Conservation (phyloP, 2,797 vertebrate genomes). For the Onychomys leucogaster region DNA sequence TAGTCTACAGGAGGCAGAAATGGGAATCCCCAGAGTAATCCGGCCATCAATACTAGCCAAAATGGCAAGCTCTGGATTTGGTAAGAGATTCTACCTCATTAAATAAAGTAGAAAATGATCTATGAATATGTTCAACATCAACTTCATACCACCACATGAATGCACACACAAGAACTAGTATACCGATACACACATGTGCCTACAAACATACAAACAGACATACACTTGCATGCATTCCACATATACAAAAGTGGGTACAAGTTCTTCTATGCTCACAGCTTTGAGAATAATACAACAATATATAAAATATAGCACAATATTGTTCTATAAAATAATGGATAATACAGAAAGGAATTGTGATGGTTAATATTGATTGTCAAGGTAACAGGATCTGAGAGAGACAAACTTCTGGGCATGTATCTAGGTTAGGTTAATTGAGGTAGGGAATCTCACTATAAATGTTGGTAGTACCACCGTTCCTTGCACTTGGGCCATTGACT, state of each 20-base stretch:
- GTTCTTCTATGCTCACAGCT: background rate
- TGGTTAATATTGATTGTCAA: background rate
- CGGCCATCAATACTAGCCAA: background rate
- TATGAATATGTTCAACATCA: background rate
- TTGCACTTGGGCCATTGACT: background rate
- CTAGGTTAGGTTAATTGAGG: background rate
- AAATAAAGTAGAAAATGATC: background rate
- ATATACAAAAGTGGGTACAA: background rate
- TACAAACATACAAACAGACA: background rate
- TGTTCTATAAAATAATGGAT: slow-evolving; percentile 23
- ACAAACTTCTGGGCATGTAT: background rate
- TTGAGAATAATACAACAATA: slow-evolving; percentile 8
- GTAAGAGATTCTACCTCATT: background rate
- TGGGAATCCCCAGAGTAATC: background rate
- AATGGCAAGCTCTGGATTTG: background rate
- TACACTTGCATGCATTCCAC: background rate
- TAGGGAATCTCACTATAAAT: background rate
- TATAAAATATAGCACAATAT: slow-evolving; percentile 33
- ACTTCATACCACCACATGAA: too few relatives aligned
- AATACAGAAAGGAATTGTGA: background rate
- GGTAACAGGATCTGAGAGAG: background rate
- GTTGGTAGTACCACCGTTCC: too few relatives aligned
- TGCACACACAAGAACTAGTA: background rate
- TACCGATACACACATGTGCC: too few relatives aligned
- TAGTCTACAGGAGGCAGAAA: background rate